Evolutionary conservation across 2,113 vertebrate species (phyloP).

Genomic region (Mionectes macconnelli): DNA sequence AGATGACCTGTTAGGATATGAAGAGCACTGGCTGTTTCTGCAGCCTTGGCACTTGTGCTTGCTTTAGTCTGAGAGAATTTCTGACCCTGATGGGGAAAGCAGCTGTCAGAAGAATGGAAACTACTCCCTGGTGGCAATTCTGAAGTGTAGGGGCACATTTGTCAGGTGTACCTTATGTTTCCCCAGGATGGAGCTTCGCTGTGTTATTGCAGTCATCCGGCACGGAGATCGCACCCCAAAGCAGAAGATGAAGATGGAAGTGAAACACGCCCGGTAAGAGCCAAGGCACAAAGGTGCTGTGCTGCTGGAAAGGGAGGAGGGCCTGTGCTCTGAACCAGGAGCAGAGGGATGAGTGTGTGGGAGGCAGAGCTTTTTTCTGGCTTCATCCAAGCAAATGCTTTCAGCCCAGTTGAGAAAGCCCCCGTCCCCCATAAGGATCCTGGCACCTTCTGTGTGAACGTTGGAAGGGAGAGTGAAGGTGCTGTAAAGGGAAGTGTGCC

Average conservation of each 20-base stretch:
- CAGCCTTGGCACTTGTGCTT: not conserved
- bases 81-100: not conserved
- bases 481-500: not conserved
- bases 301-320: not conserved
- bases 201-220: slow-evolving; percentile 95
- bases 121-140: not conserved
- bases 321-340: not conserved
- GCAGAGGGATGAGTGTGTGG: not conserved
- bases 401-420: not conserved
- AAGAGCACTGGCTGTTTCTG: not conserved
- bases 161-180: not conserved
- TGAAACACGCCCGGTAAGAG: slow-evolving; percentile 89
- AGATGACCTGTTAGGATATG: not conserved
- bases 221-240: slow-evolving; percentile 97
- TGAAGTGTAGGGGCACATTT: not conserved
- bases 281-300: not conserved
- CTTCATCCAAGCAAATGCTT: not conserved
- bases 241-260: slow-evolving; percentile 99
- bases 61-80: not conserved
- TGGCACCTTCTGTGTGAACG: not conserved
- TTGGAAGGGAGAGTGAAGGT: not conserved
- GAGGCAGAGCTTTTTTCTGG: not conserved
- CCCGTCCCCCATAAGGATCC: not conserved
- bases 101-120: not conserved
- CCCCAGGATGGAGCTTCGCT: slow-evolving; percentile 97